These are phyloP conservation scores for Eulacestoma nigropectus DNA, from an alignment of 2,113 vertebrate genomes.

Conservation along the genomic window DNA sequence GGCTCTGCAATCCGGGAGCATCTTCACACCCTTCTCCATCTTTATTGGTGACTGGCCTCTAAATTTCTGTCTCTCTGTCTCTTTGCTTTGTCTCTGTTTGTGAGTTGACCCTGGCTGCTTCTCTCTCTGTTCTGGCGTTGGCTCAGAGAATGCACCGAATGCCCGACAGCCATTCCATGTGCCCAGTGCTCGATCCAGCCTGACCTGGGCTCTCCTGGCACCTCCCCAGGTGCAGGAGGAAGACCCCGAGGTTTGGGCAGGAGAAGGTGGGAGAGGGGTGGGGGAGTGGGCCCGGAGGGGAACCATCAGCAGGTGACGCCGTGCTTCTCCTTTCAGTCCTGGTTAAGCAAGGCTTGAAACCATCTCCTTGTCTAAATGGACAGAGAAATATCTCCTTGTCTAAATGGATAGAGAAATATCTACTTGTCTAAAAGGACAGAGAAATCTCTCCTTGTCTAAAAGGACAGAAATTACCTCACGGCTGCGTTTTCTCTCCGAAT, in stretches of 20 bases:
- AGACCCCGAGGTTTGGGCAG: slow-evolving; percentile 9
- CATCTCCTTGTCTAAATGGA: slow-evolving; percentile 51
- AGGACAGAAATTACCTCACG: slow-evolving; percentile 74
- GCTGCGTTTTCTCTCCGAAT: slow-evolving; percentile 48
- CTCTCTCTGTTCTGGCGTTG: slow-evolving; percentile 74
- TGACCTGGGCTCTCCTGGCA: background rate
- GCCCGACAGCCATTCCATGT: slow-evolving; percentile 45
- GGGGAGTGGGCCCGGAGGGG: background rate
- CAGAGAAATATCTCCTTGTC: slow-evolving; percentile 42
- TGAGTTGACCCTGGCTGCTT: slow-evolving; percentile 77
- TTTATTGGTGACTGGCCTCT: slow-evolving; percentile 76
- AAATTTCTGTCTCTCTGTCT: slow-evolving; percentile 81
- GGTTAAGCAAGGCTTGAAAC: slow-evolving; percentile 70
- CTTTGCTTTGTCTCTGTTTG: slow-evolving; percentile 82
- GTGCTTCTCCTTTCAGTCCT: slow-evolving; percentile 54
- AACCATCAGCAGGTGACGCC: background rate
- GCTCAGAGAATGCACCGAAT: slow-evolving; percentile 65
- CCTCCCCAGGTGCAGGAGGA: background rate
- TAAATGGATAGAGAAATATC: background rate
- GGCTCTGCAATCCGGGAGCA: slow-evolving; percentile 73
- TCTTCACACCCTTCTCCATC: slow-evolving; percentile 74
- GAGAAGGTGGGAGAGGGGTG: slow-evolving; percentile 24
- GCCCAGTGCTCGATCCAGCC: background rate
- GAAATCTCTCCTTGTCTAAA: slow-evolving; percentile 30
- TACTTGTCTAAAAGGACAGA: slow-evolving; percentile 44